Evolutionary conservation across 2,888 invertebrate species (phyloP).

Genomic region (Apodemia hepburni): DNA sequence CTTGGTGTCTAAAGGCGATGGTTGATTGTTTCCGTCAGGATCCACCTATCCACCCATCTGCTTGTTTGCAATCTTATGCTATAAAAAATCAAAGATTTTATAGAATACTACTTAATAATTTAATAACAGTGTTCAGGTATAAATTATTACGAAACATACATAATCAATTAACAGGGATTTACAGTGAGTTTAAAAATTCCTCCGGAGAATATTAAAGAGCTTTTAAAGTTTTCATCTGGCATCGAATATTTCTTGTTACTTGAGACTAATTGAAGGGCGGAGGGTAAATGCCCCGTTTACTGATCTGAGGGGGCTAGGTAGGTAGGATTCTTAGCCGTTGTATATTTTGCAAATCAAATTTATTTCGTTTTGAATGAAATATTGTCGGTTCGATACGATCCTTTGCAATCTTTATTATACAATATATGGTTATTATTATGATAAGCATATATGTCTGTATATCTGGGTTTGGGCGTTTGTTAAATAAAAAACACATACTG

Average conservation of each 20-base stretch:
- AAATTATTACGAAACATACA: conserved; percentile 1
- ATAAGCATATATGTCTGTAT: too few relatives aligned
- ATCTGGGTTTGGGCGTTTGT: too few relatives aligned
- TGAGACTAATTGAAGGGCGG: conserved; percentile 42
- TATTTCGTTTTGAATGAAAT: neutral
- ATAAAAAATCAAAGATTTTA: too few relatives aligned
- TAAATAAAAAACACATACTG: too few relatives aligned
- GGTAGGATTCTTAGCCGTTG: conserved; percentile 7
- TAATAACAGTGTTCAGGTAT: neutral
- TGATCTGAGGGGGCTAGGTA: conserved; percentile 24
- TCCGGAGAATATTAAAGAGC: conserved; percentile 15
- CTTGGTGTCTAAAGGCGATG: too few relatives aligned
- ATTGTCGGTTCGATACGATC: too few relatives aligned
- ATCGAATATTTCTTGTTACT: conserved; percentile 28
- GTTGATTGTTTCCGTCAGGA: too few relatives aligned
- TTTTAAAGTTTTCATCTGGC: conserved; percentile 27
- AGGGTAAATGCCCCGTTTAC: conserved; percentile 42
- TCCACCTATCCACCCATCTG: too few relatives aligned
- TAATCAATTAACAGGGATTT: conserved; percentile 20
- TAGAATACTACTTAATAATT: neutral
- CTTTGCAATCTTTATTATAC: too few relatives aligned
- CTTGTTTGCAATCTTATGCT: too few relatives aligned
- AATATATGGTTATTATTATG: too few relatives aligned
- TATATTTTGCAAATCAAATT: neutral
- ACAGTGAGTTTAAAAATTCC: conserved; percentile 11